Conservation (phyloP, 2,113 vertebrate genomes). For the Peromyscus californicus region DNA sequence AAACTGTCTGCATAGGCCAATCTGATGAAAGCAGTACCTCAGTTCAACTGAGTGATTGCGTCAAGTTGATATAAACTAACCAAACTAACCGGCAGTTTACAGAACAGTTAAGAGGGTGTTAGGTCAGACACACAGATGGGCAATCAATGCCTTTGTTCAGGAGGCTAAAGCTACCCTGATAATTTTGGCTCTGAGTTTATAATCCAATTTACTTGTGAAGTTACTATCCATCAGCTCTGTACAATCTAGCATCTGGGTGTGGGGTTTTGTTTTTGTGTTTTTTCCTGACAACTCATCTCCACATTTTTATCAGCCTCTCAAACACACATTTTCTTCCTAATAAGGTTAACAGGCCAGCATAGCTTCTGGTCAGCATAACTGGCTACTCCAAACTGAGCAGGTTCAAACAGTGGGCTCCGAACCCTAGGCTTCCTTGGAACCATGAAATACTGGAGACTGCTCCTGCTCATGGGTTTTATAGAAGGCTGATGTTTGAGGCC, state of each 20-base stretch:
- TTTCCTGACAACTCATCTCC: background rate
- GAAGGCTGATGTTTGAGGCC: background rate
- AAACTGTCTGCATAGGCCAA: background rate
- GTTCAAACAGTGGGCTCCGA: background rate
- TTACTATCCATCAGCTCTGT: background rate
- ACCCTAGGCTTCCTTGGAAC: background rate
- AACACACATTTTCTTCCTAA: background rate
- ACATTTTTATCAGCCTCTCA: background rate
- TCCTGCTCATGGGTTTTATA: background rate
- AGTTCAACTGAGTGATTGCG: background rate
- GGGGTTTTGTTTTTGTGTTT: too few species aligned
- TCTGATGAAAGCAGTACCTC: background rate
- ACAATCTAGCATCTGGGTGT: background rate
- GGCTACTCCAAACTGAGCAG: background rate
- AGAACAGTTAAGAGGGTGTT: background rate
- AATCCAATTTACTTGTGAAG: background rate
- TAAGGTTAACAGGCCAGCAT: background rate
- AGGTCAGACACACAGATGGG: background rate
- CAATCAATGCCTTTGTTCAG: background rate
- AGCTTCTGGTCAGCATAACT: background rate
- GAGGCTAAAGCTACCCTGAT: background rate
- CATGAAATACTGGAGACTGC: background rate
- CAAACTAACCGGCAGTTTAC: background rate
- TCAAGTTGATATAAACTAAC: background rate
- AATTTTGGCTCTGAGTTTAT: background rate